A percentile compares a stretch with the other conserved stretches of the same genome.
Evolutionary conservation across 2,113 vertebrate genomes (phyloP).

Genomic region (Erythrocebus patas): DNA sequence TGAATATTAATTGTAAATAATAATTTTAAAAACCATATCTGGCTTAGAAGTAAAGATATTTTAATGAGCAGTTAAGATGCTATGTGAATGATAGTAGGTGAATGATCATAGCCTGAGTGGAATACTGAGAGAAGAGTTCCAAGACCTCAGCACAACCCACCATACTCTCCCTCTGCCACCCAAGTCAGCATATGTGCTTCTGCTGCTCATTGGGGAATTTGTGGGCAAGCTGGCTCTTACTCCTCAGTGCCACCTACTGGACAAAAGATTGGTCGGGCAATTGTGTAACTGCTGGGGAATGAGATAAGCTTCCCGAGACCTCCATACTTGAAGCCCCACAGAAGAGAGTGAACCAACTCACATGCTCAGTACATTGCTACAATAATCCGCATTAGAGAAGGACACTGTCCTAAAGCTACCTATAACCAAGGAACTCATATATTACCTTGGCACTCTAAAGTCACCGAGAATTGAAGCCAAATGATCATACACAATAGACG

Average conservation of each 20-base stretch:
- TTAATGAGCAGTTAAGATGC: neutral
- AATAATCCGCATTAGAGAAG: neutral
- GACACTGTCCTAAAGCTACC: neutral
- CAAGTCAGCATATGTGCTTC: neutral
- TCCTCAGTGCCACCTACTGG: neutral
- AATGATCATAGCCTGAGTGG: too few relatives aligned
- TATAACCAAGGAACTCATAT: neutral
- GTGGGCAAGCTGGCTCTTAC: neutral
- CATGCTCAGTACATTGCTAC: neutral
- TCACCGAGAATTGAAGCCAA: neutral
- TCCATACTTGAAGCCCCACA: neutral
- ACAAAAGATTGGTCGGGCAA: neutral
- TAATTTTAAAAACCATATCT: neutral
- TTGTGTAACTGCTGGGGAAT: neutral
- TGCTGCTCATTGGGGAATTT: neutral
- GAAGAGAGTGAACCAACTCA: neutral
- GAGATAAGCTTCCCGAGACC: neutral
- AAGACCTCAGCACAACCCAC: too few relatives aligned
- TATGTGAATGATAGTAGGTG: too few relatives aligned
- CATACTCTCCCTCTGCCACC: neutral
- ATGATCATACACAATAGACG: neutral
- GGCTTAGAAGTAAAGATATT: neutral
- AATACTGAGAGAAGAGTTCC: too few relatives aligned
- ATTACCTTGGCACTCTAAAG: neutral
- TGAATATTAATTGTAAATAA: neutral